These are phyloP conservation scores for Ondatra zibethicus DNA, from an alignment of 2,113 vertebrate species.

Conservation along the genomic window DNA sequence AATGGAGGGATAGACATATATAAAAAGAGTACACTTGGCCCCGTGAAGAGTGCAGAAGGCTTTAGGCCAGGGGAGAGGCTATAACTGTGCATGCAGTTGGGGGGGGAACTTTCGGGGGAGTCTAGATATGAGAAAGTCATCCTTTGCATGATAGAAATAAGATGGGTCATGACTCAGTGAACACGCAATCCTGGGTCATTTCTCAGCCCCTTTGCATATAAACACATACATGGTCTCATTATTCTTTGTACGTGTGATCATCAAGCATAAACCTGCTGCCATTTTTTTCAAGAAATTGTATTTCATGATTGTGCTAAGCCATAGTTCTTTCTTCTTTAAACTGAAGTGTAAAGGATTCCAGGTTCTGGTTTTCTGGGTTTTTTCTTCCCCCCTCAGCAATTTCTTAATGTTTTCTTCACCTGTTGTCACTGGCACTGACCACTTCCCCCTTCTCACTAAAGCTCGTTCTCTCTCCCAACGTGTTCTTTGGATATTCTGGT, in stretches of 20 bases:
- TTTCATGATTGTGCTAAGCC: not conserved
- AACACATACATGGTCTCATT: not conserved
- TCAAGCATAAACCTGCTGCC: not conserved
- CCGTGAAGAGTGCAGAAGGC: not conserved
- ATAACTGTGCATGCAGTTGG: not conserved
- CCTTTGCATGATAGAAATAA: not conserved
- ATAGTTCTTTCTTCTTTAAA: not conserved
- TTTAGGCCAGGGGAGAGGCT: not conserved
- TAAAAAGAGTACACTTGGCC: not conserved
- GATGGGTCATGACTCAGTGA: not conserved
- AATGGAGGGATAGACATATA: not conserved
- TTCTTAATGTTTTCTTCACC: not conserved
- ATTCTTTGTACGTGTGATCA: constrained; percentile 25
- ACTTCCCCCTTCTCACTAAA: not conserved
- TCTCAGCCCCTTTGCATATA: not conserved
- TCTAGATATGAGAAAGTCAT: not conserved
- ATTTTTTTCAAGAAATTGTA: constrained; percentile 51
- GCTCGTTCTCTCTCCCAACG: not conserved
- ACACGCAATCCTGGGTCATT: not conserved
- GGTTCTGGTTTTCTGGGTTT: constrained; percentile 41
- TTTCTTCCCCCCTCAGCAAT: not conserved
- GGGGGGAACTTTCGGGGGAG: not conserved
- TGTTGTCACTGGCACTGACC: not conserved
- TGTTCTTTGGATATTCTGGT: not conserved
- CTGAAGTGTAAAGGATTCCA: not conserved